Base-by-base conservation (phyloP, 1,140 invertebrate genomes). In the Zaprionus africanus region DNA sequence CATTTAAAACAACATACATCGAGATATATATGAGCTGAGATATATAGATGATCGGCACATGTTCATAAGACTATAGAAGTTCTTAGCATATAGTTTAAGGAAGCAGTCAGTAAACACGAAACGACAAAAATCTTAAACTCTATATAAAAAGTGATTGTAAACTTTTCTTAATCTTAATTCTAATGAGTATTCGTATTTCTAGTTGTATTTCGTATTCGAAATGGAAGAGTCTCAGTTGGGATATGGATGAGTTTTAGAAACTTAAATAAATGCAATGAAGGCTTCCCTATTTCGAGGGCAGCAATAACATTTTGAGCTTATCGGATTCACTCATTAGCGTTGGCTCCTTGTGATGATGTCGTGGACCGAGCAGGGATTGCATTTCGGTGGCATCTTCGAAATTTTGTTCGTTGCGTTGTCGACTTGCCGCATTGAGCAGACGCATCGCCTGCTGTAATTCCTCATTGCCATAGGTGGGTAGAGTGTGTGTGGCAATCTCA, bases 401-500 rank as follows among this genome's bases (percentile, higher is more conserved):
- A 34, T 57, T 82, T 24, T 73, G 63, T 38, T 77, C 84, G 9
- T 80, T 81, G 59, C 84, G 77, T 46, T 81, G 85, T 11, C 79
- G 76, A 66, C 79, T 92, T 31, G 92, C 87, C 7, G 82, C 81
- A 64, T 92, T 91, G 12, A 91, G 66, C 36, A 92, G 75, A 11
- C 87, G 79, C 82, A 92, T 84, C 2, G 87, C 78, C 53, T 86
- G 72, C 46, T 92, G 79, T 15, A 92, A 53, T n/a, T 92, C 91
- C n/a, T 88, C 91, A 13, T 90, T 87, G 9, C 78, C 91, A 65
- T 81, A 92, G 36, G 78, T 72, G 28, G 70, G 65, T 6, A 94
- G 91, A 1, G 94, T 95, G 76, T 94, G 94, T 13, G 94, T 95
- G 3, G 94, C 93, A 36, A 95, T 95, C 87, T 95, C 95, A 70